Percentiles rank a stretch among this genome's conserved stretches.
Evolutionary conservation across 2,797 vertebrate genomes (phyloP).

Genomic region (Aplochiton taeniatus): DNA sequence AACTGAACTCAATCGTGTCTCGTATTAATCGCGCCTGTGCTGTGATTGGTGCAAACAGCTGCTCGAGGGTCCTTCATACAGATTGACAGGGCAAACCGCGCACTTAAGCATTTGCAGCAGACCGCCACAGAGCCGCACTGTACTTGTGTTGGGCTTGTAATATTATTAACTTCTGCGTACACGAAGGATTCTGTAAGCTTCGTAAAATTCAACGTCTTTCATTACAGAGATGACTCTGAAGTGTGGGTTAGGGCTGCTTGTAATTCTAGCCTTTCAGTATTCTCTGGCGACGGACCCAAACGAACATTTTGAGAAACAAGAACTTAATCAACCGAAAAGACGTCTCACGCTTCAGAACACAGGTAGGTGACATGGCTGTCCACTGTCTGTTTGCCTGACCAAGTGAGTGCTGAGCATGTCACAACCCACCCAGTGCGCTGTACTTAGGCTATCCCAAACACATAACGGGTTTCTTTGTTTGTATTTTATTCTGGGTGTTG

Average conservation of each 20-base stretch:
- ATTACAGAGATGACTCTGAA: conserved; percentile 63
- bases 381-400: background rate
- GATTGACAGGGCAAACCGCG: too few relatives aligned
- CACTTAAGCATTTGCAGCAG: too few relatives aligned
- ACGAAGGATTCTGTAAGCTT: too few relatives aligned
- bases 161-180: background rate
- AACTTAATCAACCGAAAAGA: conserved; percentile 74
- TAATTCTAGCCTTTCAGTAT: conserved; percentile 64
- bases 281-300: conserved; percentile 73
- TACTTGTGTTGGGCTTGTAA: background rate
- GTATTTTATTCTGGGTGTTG: too few relatives aligned
- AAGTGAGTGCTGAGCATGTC: background rate
- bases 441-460: too few relatives aligned
- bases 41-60: too few relatives aligned
- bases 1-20: too few relatives aligned
- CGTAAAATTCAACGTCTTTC: too few relatives aligned
- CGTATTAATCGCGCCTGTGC: too few relatives aligned
- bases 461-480: too few relatives aligned
- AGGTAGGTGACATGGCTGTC: conserved; percentile 71
- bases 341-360: conserved; percentile 88
- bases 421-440: background rate
- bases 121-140: background rate
- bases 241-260: conserved; percentile 30
- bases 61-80: too few relatives aligned
- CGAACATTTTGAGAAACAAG: conserved; percentile 75